Evolutionary conservation across 2,113 vertebrate genomes (phyloP), one percentile per base, ranked within the genome.

Genomic region (Morone chrysops): DNA sequence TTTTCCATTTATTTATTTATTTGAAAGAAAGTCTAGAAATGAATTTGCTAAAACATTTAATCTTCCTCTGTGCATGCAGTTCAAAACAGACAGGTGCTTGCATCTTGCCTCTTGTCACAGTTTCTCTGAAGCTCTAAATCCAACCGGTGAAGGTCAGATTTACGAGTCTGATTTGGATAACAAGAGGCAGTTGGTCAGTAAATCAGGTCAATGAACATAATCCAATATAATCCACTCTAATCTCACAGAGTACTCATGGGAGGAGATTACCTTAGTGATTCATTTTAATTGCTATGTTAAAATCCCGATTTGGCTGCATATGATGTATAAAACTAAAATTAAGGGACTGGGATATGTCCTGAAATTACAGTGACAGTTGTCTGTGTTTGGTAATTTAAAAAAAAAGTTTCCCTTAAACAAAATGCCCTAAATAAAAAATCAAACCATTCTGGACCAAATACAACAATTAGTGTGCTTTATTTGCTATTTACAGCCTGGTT

Each of bases 181-280:
- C 80, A 77, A 84, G 79, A 82, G 80, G 72, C 72, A 80, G 80
- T 91, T 65, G 63, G 87, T 90, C 87, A 91, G 88, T 90, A 89
- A 94, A 93, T 88, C 93, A 94, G 92, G 93, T 93, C 93, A 93
- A 70, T 88, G 88, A 87, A 80, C 73, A 68, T 93, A 90, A 93
- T 93, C 90, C 90, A 88, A 90, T 81, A 93, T 93, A 94, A 93
- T 94, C 92, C 90, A 81, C 83, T 87, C 83, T 92, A 93, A 94
- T 92, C 91, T 85, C 82, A 83, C 51, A 14, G 73, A 85, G 84
- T 85, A 91, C 75, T 70, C 85, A 85, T 84, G 51, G 70, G 25
- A 51, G 83, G 77, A 90, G 89, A 94, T 92, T 92, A 90, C 84
- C 54, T 79, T 47, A 31, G 82, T 80, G 81, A 90, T 92, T 92